Percentiles rank a stretch among this genome's conserved stretches.
Conservation (phyloP, 2,113 vertebrate species). For the Phylloscopus trochilus region DNA sequence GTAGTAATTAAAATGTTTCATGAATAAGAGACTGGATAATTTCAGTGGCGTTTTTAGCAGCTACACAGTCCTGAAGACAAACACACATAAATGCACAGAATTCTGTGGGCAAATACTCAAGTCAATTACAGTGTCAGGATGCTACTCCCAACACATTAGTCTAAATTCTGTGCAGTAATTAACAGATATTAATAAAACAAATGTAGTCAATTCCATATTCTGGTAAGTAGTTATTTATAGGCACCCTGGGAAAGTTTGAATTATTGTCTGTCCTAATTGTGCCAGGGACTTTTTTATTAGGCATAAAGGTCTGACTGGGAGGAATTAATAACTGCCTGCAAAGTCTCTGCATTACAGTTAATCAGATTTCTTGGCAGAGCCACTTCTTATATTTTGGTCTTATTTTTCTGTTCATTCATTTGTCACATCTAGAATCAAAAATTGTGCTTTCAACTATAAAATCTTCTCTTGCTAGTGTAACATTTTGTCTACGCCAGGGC, state of each 20-base stretch:
- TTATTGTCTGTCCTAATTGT: conserved; percentile 34
- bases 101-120: neutral
- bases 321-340: conserved; percentile 4
- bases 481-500: neutral
- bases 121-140: neutral
- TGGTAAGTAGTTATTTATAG: conserved; percentile 26
- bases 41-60: neutral
- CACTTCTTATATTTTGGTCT: neutral
- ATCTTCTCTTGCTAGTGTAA: neutral
- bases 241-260: neutral
- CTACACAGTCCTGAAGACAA: neutral
- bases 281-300: conserved; percentile 6
- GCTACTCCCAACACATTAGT: conserved; percentile 9
- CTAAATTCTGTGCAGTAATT: conserved; percentile 20
- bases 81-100: neutral
- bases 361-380: neutral
- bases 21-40: neutral
- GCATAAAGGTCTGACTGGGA: neutral
- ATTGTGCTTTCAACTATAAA: neutral
- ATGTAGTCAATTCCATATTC: neutral
- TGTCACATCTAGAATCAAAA: neutral
- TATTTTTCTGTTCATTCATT: neutral
- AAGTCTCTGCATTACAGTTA: neutral
- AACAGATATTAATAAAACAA: conserved; percentile 31
- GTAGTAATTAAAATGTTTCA: conserved; percentile 32